These are phyloP conservation scores for Liopterus haemorrhoidalis DNA, from an alignment of 2,888 invertebrate genomes.

Conservation along the genomic window DNA sequence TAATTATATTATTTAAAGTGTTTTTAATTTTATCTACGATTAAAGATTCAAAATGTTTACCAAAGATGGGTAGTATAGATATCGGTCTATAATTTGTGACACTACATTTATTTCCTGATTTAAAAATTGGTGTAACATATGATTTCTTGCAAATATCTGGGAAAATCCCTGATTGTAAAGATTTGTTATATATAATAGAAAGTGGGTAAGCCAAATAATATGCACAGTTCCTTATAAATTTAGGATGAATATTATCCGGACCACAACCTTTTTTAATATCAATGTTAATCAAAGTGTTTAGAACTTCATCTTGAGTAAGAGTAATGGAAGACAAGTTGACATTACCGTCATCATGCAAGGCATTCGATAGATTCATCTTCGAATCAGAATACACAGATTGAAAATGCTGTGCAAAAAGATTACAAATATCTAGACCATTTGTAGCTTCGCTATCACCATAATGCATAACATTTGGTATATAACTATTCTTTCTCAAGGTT, in stretches of 20 bases:
- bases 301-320: neutral
- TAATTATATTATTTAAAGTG: constrained; percentile 16
- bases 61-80: constrained; percentile 19
- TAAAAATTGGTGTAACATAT: constrained; percentile 14
- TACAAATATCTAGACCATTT: constrained; percentile 2
- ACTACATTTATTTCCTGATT: constrained; percentile 21
- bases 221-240: constrained; percentile 1
- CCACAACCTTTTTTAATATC: constrained; percentile 3
- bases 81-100: constrained; percentile 28
- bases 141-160: constrained; percentile 16
- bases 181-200: neutral
- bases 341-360: neutral
- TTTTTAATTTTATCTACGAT: constrained; percentile 13
- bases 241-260: constrained; percentile 3
- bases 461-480: neutral
- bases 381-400: neutral
- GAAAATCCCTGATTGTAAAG: neutral
- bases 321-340: neutral
- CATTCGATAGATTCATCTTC: neutral
- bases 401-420: neutral
- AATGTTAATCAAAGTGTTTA: neutral
- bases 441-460: neutral
- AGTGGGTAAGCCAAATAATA: neutral
- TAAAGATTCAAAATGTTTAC: constrained; percentile 29
- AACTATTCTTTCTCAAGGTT: neutral